Evolutionary conservation across 2,797 vertebrate genomes (phyloP), one percentile per base, ranked within the genome.

Genomic region (Gymnothorax javanicus): DNA sequence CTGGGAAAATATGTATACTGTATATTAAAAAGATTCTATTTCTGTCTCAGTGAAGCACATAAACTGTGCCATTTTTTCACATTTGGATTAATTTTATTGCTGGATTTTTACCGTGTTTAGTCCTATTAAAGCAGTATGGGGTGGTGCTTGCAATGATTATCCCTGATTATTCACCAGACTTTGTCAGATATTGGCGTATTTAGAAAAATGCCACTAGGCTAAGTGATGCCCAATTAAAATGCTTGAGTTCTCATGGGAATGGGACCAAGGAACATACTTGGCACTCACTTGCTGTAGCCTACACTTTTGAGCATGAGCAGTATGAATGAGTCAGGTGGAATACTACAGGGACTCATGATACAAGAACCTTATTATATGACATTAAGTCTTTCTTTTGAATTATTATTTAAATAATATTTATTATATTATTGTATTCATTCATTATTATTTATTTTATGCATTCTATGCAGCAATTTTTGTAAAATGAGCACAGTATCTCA

Each of bases 211-310:
- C 83, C 77, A 57, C 62, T 77, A 83, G 79, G 81, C 84, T 85
- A 88, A 88, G 81, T 52, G 64, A 88, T 67, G 59, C 60, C 79
- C 84, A 58, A 85, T 86, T 67, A 88, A 88, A 83, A 88, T 88
- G 84, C 82, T 86, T 88, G 84, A 86, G 87, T 71, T 82, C 84
- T 69, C 77, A 86, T 33, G 84, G 64, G 87, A 54, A 73, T 43
- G 60, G 77, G 82, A 82, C 71, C 56, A 57, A 43, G 6, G 62
- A 83, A 85, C 69, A 88, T 43, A 57, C 85, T 71, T 69, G 64
- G 87, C 57, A 83, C 73, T 85, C 87, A 75, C 73, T 43, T 86
- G 54, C 52, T 69, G 59, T 77, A 77, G 73, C 73, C 73, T 20
- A 82, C 33, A 43, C 59, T 84, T 84, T 79, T 50, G 27, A 77